These are phyloP conservation scores for Zoanthus gigantus DNA, from an alignment of 92 coral and sea anemone species.

Conservation along the genomic window DNA sequence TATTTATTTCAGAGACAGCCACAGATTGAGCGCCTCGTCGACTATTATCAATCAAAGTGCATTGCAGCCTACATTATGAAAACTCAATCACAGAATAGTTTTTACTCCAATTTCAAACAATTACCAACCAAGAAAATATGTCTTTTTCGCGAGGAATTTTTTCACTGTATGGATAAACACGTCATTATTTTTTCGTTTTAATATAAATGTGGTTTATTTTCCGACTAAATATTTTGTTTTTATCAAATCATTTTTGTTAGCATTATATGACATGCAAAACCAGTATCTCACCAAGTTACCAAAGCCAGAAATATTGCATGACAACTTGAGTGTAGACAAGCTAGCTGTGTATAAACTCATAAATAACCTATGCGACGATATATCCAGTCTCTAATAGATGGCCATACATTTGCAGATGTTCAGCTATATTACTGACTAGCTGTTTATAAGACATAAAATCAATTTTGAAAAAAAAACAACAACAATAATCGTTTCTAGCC, in stretches of 20 bases:
- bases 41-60: not conserved
- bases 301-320: not conserved
- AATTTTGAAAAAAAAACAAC: not conserved
- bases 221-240: not conserved
- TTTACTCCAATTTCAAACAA: not conserved
- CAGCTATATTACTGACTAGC: not conserved
- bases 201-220: not conserved
- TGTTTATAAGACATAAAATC: constrained; percentile 13
- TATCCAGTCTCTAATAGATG: not conserved
- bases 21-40: not conserved
- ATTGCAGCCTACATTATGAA: not conserved
- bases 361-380: not conserved
- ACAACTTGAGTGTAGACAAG: not conserved
- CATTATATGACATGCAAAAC: not conserved
- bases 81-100: not conserved
- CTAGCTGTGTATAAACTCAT: not conserved
- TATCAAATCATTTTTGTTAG: not conserved
- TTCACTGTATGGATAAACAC: not conserved
- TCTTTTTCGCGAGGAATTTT: not conserved
- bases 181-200: not conserved
- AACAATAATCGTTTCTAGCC: not conserved
- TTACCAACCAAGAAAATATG: not conserved
- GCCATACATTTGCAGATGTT: not conserved
- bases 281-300: not conserved
- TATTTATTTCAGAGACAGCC: not conserved